A percentile compares a stretch with the other conserved stretches of the same genome.
These are phyloP conservation scores for Enteromius treurensis DNA, from an alignment of 2,797 vertebrate species.

Conservation along the genomic window DNA sequence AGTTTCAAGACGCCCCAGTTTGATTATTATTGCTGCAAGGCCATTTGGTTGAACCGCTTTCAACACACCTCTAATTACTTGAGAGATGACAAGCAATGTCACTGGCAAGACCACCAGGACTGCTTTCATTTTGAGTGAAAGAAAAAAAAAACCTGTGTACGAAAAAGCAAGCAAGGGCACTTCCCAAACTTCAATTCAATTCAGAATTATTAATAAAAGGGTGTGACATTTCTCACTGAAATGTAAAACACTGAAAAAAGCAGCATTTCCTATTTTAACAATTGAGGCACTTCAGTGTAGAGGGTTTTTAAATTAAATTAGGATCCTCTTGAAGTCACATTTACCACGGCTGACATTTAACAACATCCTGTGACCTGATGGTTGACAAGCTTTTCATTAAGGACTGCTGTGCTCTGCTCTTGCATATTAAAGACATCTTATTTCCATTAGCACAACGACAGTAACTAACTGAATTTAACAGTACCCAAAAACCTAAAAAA, in stretches of 20 bases:
- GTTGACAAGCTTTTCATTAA: conserved; percentile 72
- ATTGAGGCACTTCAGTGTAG: conserved; percentile 59
- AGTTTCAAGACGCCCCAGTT: conserved; percentile 35
- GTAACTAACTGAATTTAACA: conserved; percentile 33
- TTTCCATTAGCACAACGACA: conserved; percentile 50
- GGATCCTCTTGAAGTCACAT: conserved; percentile 67
- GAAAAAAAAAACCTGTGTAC: background rate
- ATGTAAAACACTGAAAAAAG: conserved; percentile 51
- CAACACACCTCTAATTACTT: conserved; percentile 73
- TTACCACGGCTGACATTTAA: conserved; percentile 73
- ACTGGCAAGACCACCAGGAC: conserved; percentile 62
- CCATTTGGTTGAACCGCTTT: conserved; percentile 77
- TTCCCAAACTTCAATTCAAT: conserved; percentile 61
- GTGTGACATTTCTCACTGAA: conserved; percentile 68
- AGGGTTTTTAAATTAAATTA: conserved; percentile 73
- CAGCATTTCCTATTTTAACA: conserved; percentile 23
- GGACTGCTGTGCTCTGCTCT: conserved; percentile 47
- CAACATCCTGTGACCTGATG: conserved; percentile 63
- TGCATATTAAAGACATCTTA: conserved; percentile 55
- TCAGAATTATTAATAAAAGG: conserved; percentile 62
- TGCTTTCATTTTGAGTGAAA: conserved; percentile 33
- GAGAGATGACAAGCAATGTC: conserved; percentile 72
- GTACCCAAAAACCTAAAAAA: background rate
- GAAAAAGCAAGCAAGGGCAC: conserved; percentile 2
- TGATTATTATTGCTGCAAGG: conserved; percentile 67